phyloP scores from a whole-genome alignment of 2,113 vertebrate genomes.

The Oryzias javanicus region DNA sequence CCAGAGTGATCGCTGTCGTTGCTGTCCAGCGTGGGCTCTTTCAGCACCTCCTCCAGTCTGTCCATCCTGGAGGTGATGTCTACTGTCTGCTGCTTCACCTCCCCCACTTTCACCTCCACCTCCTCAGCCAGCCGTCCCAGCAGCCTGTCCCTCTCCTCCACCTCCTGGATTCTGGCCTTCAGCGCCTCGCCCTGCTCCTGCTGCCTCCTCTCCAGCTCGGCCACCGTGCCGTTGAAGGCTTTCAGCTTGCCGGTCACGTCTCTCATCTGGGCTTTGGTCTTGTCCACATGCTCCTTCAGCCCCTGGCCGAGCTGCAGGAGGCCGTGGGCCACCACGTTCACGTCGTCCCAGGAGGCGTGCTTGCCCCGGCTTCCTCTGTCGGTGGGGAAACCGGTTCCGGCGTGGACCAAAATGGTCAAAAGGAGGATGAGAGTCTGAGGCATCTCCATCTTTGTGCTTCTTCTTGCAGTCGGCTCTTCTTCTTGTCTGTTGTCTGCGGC shows the following conservation, averaged over 20 bases:
- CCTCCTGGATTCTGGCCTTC: conserved; percentile 36
- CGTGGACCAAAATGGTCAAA: conserved; percentile 37
- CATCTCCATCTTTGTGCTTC: conserved; percentile 53
- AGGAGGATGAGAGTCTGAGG: conserved; percentile 41
- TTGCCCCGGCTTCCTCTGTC: conserved; percentile 63
- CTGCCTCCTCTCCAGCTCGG: conserved; percentile 64
- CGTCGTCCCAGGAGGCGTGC: conserved; percentile 90
- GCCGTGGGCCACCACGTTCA: conserved; percentile 90
- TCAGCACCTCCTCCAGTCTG: conserved; percentile 66
- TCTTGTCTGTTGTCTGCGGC: conserved; percentile 32
- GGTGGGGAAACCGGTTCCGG: conserved; percentile 43
- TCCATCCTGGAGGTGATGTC: conserved; percentile 66
- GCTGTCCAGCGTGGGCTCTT: conserved; percentile 23
- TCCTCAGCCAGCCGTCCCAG: conserved; percentile 46
- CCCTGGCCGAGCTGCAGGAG: conserved; percentile 94
- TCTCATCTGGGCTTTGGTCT: conserved; percentile 82
- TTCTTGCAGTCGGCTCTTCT: background rate
- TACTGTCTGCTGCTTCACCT: conserved; percentile 62
- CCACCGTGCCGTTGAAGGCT: conserved; percentile 77
- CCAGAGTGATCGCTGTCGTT: conserved; percentile 38
- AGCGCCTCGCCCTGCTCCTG: conserved; percentile 58
- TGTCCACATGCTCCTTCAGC: conserved; percentile 90
- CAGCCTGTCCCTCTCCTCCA: conserved; percentile 53
- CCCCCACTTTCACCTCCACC: conserved; percentile 56
- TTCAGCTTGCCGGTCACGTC: conserved; percentile 78